Percentiles rank a stretch among this genome's conserved stretches.
These are phyloP conservation scores for Rhea americana DNA, from an alignment of 2,113 vertebrate genomes.

Conservation along the genomic window DNA sequence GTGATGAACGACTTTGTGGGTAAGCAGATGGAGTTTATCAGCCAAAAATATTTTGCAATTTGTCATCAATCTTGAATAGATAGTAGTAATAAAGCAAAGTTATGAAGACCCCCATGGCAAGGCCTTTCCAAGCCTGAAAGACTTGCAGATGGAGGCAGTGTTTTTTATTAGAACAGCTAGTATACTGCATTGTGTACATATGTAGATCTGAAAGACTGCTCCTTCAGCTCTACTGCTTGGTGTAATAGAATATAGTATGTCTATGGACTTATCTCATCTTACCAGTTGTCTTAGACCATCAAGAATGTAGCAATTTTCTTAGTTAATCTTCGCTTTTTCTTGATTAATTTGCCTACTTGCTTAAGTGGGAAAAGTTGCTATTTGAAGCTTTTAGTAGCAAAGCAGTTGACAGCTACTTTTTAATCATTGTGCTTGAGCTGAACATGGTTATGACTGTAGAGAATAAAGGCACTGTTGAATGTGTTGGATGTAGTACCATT, in stretches of 20 bases:
- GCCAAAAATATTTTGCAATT: not conserved
- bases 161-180: not conserved
- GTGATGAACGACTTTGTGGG: not conserved
- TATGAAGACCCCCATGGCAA: not conserved
- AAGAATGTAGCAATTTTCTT: not conserved
- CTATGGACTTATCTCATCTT: rapidly evolving
- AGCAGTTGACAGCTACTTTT: not conserved
- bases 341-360: not conserved
- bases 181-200: not conserved
- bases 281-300: not conserved
- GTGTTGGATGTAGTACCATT: not conserved
- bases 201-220: not conserved
- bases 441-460: not conserved
- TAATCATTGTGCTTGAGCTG: not conserved
- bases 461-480: not conserved
- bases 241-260: not conserved
- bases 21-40: not conserved
- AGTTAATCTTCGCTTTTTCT: not conserved
- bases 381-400: not conserved
- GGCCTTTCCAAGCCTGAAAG: not conserved
- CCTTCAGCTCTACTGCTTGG: not conserved
- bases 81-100: not conserved
- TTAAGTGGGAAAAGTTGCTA: rapidly evolving
- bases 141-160: not conserved
- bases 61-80: not conserved